These are phyloP conservation scores for Ceuthmochares aereus DNA, from an alignment of 2,113 vertebrate species.

Conservation along the genomic window DNA sequence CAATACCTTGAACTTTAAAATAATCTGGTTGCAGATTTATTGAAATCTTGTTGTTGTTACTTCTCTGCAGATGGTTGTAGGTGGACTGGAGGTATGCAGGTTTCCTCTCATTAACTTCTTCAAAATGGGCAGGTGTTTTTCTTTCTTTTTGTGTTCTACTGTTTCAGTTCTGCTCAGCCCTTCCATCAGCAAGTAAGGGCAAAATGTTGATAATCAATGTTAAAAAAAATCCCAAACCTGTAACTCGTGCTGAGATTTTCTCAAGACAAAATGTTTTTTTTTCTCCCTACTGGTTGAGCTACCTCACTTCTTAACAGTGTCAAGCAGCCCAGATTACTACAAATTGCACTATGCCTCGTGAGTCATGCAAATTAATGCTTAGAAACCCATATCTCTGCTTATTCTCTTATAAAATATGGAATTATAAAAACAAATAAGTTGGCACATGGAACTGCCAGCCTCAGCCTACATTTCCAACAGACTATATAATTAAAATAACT, in stretches of 20 bases:
- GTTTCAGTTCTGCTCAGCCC: background rate
- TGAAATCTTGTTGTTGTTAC: background rate
- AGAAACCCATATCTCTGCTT: conserved; percentile 45
- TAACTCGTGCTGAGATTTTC: background rate
- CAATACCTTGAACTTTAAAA: background rate
- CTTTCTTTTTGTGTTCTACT: background rate
- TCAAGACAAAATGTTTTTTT: background rate
- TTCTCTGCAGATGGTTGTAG: background rate
- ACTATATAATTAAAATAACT: conserved; percentile 68
- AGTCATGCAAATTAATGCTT: conserved; percentile 35
- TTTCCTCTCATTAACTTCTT: background rate
- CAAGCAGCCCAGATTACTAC: conserved; percentile 20
- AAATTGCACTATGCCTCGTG: conserved; percentile 17
- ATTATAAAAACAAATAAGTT: conserved; percentile 65
- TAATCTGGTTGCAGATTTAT: background rate
- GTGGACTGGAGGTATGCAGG: rapidly evolving
- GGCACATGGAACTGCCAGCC: conserved; percentile 24
- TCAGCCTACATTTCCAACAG: conserved; percentile 30
- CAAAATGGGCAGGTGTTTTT: background rate
- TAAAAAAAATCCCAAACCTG: background rate
- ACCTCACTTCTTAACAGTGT: conserved; percentile 19
- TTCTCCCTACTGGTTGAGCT: background rate
- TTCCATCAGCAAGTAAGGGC: background rate
- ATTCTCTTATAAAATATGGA: conserved; percentile 63
- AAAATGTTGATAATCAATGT: background rate